Evolutionary conservation across 2,113 vertebrate genomes (phyloP).

Genomic region (Hippolais icterina): DNA sequence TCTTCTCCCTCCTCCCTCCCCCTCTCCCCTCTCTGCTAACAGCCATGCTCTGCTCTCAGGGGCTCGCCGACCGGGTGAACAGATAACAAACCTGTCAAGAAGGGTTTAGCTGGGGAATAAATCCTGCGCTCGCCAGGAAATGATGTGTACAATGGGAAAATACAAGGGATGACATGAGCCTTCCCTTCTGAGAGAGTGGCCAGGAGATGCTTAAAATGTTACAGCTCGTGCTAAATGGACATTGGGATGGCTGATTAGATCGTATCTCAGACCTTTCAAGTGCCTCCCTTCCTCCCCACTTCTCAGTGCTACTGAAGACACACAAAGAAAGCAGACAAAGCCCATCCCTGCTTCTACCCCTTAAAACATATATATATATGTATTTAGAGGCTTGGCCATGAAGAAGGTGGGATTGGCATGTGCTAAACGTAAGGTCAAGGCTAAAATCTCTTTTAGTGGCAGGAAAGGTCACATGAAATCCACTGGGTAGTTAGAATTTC

Average conservation of each 20-base stretch:
- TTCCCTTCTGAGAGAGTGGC: slow-evolving; percentile 75
- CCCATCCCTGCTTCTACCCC: slow-evolving; percentile 13
- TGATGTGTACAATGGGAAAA: slow-evolving; percentile 81
- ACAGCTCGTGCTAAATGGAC: slow-evolving; percentile 71
- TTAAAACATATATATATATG: not conserved
- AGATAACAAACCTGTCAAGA: slow-evolving; percentile 92
- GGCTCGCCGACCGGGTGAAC: slow-evolving; percentile 81
- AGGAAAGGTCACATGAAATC: slow-evolving; percentile 80
- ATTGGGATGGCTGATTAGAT: slow-evolving; percentile 83
- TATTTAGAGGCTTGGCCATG: slow-evolving; percentile 68
- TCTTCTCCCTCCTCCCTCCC: slow-evolving; percentile 50
- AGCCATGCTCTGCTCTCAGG: slow-evolving; percentile 81
- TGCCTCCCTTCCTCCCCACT: slow-evolving; percentile 68
- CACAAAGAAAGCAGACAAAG: slow-evolving; percentile 76
- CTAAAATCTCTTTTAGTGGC: slow-evolving; percentile 72
- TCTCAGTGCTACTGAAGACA: slow-evolving; percentile 48
- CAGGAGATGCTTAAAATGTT: slow-evolving; percentile 77
- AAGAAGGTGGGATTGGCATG: slow-evolving; percentile 68
- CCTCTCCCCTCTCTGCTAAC: slow-evolving; percentile 68
- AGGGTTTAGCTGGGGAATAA: slow-evolving; percentile 83
- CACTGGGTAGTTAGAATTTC: slow-evolving; percentile 72
- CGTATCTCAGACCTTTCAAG: slow-evolving; percentile 74
- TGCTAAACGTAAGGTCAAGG: slow-evolving; percentile 79
- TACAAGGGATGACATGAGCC: slow-evolving; percentile 77
- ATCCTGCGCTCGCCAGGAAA: slow-evolving; percentile 80